phyloP scores from a whole-genome alignment of 1,140 invertebrate genomes.

The Drosophila nannoptera region DNA sequence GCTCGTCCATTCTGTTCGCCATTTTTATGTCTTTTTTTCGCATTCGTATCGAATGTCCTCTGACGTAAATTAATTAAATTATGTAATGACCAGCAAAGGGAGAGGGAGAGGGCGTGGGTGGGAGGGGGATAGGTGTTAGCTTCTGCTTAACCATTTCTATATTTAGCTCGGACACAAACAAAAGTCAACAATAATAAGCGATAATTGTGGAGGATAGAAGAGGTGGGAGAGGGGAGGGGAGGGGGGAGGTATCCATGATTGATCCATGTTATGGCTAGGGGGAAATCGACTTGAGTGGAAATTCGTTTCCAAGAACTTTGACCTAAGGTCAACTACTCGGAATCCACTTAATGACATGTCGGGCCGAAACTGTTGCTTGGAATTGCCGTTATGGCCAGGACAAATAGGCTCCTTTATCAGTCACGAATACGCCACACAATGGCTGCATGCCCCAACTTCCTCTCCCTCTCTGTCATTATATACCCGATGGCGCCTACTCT shows the following conservation, averaged over 20 bases:
- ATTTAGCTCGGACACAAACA: constrained; percentile 41
- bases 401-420: no score
- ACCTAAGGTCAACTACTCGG: background rate
- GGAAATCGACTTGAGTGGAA: background rate
- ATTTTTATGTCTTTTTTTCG: constrained; percentile 49
- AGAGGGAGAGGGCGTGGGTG: background rate
- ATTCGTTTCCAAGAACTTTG: background rate
- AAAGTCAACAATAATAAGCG: constrained; percentile 2
- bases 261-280: background rate
- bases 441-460: no score
- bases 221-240: background rate
- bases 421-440: no score
- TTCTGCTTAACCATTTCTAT: constrained; percentile 60
- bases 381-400: background rate
- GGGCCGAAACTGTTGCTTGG: background rate
- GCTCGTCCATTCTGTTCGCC: constrained; percentile 12
- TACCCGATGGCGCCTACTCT: no score
- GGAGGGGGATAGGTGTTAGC: background rate
- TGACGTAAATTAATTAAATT: constrained; percentile 75
- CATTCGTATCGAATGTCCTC: constrained; percentile 71
- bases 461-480: no score
- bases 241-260: background rate
- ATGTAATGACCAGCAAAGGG: constrained; percentile 35
- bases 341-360: background rate
- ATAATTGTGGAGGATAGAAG: constrained; percentile 1